Evolutionary conservation across 1,140 invertebrate species (phyloP), one percentile per base, ranked within the genome.

Genomic region (Melipona quadrifasciata): DNA sequence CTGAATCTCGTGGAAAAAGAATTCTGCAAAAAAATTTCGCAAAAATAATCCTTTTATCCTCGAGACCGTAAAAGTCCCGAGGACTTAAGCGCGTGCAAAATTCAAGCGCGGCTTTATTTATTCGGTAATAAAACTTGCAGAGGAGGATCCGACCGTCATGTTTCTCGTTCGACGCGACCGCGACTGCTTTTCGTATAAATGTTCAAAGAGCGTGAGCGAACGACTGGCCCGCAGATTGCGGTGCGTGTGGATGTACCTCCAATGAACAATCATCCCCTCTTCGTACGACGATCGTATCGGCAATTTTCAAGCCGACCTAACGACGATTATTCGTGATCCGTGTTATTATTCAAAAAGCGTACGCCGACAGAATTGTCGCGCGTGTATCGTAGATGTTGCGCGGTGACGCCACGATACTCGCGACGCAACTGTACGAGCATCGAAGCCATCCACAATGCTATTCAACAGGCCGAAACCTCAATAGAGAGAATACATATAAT

Each of bases 341-440:
- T 57, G n/a, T 80, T 68, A 55, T 73, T 77, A 86, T 73, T 77
- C 67, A 74, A n/a, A 17, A 14, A 11, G 70, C 17, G 79, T 34
- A n/a, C 51, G 47, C 61, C 51, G 12, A 12, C 75, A 6, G n/a
- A 84, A 76, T 80, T 24, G 57, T 68, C 27, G 34, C 27, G 34
- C 71, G 27, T 75, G 24, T 17, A 21, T 53, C 77, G 86, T 82
- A 74, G 82, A 74, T 82, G 86, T 79, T 89, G 57, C n/a, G 27
- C 58, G 87, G 87, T 39, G 39, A 47, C 80, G 84, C 80, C 86
- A 31, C 58, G 80, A 80, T 64, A 76, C 61, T 86, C 51, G 57
- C 83, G 78, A 86, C 79, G 88, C 81, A 68, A 86, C 73, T 55
- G 78, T 82, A 24, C 34, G 31, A 79, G 34, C 64, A 31, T 78